A percentile compares a stretch with the other conserved stretches of the same genome.
phyloP scores from a whole-genome alignment of 2,888 invertebrate genomes.

The Bombylius discolor region DNA sequence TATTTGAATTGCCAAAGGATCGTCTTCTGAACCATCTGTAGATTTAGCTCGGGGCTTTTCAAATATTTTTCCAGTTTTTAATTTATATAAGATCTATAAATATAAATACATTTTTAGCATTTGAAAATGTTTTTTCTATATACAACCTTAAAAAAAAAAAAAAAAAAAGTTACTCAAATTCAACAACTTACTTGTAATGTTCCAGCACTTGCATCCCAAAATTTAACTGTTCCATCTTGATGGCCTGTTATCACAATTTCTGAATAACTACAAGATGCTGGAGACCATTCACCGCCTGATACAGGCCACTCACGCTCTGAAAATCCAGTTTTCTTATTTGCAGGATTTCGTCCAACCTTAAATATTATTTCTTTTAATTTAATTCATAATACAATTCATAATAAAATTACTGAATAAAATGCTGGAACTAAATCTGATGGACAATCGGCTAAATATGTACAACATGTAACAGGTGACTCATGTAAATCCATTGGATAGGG shows the following conservation, averaged over 20 bases:
- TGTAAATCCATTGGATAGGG: conserved; percentile 99
- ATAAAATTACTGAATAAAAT: conserved; percentile 64
- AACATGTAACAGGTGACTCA: conserved; percentile 95
- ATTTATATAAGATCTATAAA: conserved; percentile 71
- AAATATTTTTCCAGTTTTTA: conserved; percentile 81
- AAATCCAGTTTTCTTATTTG: conserved; percentile 68
- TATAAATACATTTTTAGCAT: not conserved
- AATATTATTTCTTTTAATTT: not conserved
- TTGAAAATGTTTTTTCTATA: not conserved
- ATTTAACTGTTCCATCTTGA: conserved; percentile 96
- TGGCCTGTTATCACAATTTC: conserved; percentile 99
- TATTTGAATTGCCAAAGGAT: conserved; percentile 81
- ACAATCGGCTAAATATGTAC: conserved; percentile 94
- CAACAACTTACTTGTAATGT: conserved; percentile 54
- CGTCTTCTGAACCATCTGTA: conserved; percentile 56
- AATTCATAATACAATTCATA: too few relatives aligned
- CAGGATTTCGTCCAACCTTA: conserved; percentile 54
- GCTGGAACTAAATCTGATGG: conserved; percentile 96
- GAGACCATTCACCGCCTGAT: conserved; percentile 91
- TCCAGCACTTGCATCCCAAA: conserved; percentile 97
- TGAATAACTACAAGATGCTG: conserved; percentile 90
- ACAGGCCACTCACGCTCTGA: conserved; percentile 94
- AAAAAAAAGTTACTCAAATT: too few relatives aligned
- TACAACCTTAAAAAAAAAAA: too few relatives aligned
- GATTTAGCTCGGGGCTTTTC: conserved; percentile 47